phyloP scores from a whole-genome alignment of 2,113 vertebrate species.

The Crocuta crocuta region DNA sequence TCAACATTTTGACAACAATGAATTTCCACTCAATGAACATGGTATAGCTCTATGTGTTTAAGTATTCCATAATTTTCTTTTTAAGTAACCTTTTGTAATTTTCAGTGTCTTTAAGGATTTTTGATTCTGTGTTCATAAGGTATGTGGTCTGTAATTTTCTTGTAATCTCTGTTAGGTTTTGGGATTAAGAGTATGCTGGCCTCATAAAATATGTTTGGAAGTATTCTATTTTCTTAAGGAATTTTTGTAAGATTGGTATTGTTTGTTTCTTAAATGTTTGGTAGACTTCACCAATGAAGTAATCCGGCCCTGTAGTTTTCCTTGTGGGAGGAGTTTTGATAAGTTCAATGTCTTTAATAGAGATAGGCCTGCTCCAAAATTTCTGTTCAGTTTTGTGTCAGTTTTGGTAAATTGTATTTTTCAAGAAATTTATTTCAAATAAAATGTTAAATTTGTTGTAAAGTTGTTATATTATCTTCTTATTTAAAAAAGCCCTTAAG shows the following conservation, averaged over 20 bases:
- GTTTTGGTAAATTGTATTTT: neutral
- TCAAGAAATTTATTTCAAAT: neutral
- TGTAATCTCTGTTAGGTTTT: neutral
- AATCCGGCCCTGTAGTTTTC: neutral
- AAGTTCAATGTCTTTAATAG: neutral
- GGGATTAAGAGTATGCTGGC: neutral
- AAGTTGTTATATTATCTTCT: neutral
- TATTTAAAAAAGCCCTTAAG: neutral
- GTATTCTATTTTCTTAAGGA: neutral
- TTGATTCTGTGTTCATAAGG: neutral
- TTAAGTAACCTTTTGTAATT: neutral
- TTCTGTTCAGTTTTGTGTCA: neutral
- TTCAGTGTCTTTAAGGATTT: neutral
- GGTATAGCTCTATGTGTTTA: neutral
- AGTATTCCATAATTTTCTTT: neutral
- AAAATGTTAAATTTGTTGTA: neutral
- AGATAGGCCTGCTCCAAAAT: neutral
- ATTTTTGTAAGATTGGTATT: neutral
- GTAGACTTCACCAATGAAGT: neutral
- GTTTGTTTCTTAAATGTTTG: neutral
- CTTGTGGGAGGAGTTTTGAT: neutral
- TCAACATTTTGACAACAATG: neutral
- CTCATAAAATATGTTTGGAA: neutral
- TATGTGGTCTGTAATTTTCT: neutral
- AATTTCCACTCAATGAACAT: neutral